phyloP scores from a whole-genome alignment of 1,140 invertebrate species.

The Lordiphosa collinella region DNA sequence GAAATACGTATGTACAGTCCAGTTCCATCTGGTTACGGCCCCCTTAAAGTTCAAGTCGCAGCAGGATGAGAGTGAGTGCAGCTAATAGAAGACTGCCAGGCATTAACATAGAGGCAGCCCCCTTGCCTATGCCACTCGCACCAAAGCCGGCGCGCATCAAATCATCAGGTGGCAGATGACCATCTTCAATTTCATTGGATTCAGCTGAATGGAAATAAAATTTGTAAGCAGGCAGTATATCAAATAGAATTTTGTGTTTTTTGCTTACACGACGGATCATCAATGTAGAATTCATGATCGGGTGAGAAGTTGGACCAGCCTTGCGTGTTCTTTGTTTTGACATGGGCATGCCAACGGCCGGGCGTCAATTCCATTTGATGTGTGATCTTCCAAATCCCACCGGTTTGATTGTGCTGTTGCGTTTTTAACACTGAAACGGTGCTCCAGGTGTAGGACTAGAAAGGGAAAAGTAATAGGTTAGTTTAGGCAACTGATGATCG shows the following conservation, averaged over 20 bases:
- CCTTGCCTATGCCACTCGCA: not conserved
- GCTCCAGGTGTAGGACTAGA: slow-evolving; percentile 69
- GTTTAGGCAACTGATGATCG: too few relatives aligned
- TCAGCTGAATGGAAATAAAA: slow-evolving; percentile 2
- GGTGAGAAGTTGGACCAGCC: slow-evolving; percentile 76
- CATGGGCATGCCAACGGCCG: slow-evolving; percentile 68
- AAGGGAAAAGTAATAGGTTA: not conserved
- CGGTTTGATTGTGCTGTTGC: slow-evolving; percentile 59
- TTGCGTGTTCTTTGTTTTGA: slow-evolving; percentile 69
- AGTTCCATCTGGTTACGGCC: not conserved
- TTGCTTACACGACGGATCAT: slow-evolving; percentile 27
- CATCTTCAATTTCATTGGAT: slow-evolving; percentile 13
- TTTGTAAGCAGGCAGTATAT: too few relatives aligned
- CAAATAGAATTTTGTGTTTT: not conserved
- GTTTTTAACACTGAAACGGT: slow-evolving; percentile 65
- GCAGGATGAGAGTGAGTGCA: slow-evolving; percentile 16
- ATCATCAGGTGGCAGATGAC: slow-evolving; percentile 43
- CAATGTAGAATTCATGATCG: slow-evolving; percentile 52
- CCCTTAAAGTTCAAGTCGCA: slow-evolving; percentile 40
- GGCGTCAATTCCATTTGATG: slow-evolving; percentile 69
- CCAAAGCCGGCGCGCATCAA: slow-evolving; percentile 52
- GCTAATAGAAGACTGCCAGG: slow-evolving; percentile 3
- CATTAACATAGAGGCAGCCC: slow-evolving; percentile 11
- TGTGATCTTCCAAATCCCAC: slow-evolving; percentile 71
- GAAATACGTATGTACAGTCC: slow-evolving; percentile 46